Conservation (phyloP, 2,113 vertebrate genomes). For the Podarcis raffonei region DNA sequence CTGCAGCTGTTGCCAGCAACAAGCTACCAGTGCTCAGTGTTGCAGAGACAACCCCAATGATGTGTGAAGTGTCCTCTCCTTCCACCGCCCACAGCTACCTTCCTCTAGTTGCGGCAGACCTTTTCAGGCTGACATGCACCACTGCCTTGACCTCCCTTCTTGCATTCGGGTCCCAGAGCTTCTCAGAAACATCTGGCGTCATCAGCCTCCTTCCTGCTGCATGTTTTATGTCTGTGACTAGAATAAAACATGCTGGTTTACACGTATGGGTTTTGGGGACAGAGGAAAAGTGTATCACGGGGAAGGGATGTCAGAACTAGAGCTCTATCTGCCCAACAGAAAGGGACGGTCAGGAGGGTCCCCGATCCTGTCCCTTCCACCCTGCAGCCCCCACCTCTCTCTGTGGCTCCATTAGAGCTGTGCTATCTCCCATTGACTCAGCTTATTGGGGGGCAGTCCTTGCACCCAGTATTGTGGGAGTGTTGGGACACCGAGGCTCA, state of each 20-base stretch:
- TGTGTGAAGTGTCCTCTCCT: neutral
- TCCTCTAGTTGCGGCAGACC: neutral
- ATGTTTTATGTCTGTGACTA: neutral
- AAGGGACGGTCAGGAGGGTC: neutral
- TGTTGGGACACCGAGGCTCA: fast-evolving
- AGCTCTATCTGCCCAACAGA: neutral
- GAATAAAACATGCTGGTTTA: neutral
- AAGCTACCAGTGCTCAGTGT: neutral
- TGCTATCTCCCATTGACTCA: fast-evolving
- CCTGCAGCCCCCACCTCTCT: neutral
- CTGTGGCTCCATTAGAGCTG: neutral
- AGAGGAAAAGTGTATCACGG: neutral
- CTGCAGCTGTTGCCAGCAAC: neutral
- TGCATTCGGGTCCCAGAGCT: neutral
- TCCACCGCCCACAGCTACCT: neutral
- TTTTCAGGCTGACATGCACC: too few species aligned
- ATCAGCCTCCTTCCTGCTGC: neutral
- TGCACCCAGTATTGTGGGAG: neutral
- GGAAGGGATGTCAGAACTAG: neutral
- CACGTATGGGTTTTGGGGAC: neutral
- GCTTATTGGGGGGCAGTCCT: conserved; percentile 57
- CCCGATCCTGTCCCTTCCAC: neutral
- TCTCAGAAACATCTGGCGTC: neutral
- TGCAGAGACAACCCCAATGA: neutral
- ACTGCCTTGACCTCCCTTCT: neutral